Conservation (phyloP, 2,888 invertebrate genomes). For the Ichneumoninae sp. region DNA sequence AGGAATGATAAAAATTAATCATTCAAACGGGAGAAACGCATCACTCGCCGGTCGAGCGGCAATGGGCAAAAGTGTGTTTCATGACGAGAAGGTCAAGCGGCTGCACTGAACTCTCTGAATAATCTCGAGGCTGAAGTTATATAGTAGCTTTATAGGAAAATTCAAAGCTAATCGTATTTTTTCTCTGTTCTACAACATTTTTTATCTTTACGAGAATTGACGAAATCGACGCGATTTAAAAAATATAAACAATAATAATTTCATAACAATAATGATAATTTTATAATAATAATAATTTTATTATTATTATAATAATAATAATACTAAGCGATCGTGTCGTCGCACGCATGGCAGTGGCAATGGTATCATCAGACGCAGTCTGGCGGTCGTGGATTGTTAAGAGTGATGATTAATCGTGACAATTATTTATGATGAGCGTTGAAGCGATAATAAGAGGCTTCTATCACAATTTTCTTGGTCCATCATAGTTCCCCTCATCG, state of each 20-base stretch:
- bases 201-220: not conserved
- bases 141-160: slow-evolving; percentile 15
- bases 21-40: slow-evolving; percentile 35
- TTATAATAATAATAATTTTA: not conserved
- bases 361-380: slow-evolving; percentile 1
- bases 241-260: too few species aligned
- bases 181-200: not conserved
- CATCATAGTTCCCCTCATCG: not conserved
- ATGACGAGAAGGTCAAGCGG: slow-evolving; percentile 55
- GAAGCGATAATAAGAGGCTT: slow-evolving; percentile 12
- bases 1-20: slow-evolving; percentile 22
- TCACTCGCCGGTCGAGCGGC: slow-evolving; percentile 10
- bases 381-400: not conserved
- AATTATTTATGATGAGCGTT: slow-evolving; percentile 36
- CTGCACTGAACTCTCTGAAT: slow-evolving; percentile 63
- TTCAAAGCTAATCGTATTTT: not conserved
- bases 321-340: not conserved
- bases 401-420: slow-evolving; percentile 33
- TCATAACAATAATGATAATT: not conserved
- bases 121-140: slow-evolving; percentile 57
- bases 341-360: slow-evolving; percentile 14
- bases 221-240: not conserved
- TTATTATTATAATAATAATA: not conserved
- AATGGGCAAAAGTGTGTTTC: slow-evolving; percentile 34
- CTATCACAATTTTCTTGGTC: slow-evolving; percentile 11